These are phyloP conservation scores for Cyprinodon tularosa DNA, from an alignment of 2,113 vertebrate species.

Conservation along the genomic window DNA sequence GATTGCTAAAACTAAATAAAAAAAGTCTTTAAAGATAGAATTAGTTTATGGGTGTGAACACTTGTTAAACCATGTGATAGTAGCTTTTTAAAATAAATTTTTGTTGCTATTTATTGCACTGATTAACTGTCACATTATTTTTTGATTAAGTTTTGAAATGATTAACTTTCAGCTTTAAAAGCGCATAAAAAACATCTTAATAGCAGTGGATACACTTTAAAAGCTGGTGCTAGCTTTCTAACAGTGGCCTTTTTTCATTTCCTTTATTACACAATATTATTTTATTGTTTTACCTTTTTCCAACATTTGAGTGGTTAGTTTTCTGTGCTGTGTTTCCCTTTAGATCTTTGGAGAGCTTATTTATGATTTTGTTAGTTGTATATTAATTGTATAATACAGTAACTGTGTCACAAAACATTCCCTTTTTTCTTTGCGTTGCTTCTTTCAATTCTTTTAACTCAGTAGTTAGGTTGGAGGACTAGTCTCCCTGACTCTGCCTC, in stretches of 20 bases:
- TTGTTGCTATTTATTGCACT: too few species aligned
- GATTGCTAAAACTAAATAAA: too few species aligned
- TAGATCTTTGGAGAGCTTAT: neutral
- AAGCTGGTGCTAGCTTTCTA: neutral
- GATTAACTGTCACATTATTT: neutral
- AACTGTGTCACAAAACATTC: neutral
- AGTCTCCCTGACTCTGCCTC: slow-evolving; percentile 9
- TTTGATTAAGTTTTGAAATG: neutral
- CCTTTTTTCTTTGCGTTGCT: neutral
- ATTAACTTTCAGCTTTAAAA: neutral
- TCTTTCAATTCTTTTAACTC: neutral
- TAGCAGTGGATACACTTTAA: neutral
- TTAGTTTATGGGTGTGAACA: neutral
- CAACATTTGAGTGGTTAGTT: neutral
- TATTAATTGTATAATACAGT: too few species aligned
- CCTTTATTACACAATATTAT: too few species aligned
- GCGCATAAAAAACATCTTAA: neutral
- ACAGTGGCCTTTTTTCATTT: neutral
- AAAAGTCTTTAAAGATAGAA: too few species aligned
- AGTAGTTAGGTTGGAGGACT: slow-evolving; percentile 16
- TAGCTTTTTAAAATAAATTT: neutral
- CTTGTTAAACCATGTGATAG: neutral
- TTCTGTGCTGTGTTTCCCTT: neutral
- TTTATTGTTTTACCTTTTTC: neutral
- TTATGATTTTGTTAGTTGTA: too few species aligned